Conservation (phyloP, 2,113 vertebrate species). For the Prietella phreatophila region DNA sequence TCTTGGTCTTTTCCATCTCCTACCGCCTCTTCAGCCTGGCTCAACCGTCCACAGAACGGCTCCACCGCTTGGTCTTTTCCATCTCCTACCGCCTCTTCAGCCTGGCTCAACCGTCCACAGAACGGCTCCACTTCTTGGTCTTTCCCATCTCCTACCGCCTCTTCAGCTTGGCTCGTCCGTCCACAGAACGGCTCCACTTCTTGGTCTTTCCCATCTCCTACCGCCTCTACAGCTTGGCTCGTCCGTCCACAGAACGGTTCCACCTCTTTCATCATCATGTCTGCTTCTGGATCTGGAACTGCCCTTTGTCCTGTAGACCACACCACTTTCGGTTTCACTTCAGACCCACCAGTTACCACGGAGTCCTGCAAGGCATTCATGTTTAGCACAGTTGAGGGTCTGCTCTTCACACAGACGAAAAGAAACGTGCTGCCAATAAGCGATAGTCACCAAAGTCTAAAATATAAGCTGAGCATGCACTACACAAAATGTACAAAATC, state of each 20-base stretch:
- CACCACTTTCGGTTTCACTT: constrained; percentile 51
- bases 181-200: neutral
- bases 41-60: neutral
- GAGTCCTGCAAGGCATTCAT: constrained; percentile 71
- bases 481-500: neutral
- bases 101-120: neutral
- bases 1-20: neutral
- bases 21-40: neutral
- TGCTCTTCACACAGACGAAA: neutral
- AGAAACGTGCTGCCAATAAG: neutral
- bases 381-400: constrained; percentile 67
- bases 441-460: neutral
- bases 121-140: neutral
- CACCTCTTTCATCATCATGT: neutral
- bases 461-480: neutral
- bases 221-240: neutral
- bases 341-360: constrained; percentile 63
- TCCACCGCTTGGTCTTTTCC: neutral
- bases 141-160: neutral
- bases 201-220: neutral
- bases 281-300: neutral
- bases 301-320: neutral
- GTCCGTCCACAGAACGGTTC: neutral
- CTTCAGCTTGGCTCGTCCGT: neutral
- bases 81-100: neutral